Conservation (phyloP, 35 echinoderm and acorn worm species). For the Amphiura filiformis region DNA sequence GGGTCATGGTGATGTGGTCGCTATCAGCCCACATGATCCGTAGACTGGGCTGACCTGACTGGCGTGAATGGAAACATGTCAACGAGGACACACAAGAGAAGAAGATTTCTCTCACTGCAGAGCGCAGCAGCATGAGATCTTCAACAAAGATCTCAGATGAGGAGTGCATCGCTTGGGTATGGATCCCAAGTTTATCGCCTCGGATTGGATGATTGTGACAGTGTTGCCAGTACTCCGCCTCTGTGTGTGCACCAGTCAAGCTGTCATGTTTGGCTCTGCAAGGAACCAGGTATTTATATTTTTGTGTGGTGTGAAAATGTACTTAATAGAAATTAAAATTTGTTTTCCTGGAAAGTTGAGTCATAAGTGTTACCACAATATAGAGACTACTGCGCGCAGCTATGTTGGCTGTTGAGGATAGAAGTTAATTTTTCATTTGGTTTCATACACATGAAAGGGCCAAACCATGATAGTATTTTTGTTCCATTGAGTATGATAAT, state of each 20-base stretch:
- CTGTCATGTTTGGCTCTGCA: slow-evolving; percentile 89
- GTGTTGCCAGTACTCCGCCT: slow-evolving; percentile 93
- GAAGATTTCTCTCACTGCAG: slow-evolving; percentile 89
- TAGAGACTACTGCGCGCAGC: too few species aligned
- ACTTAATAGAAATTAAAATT: too few species aligned
- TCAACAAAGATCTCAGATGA: slow-evolving; percentile 92
- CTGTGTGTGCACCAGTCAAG: slow-evolving; percentile 86
- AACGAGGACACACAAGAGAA: slow-evolving; percentile 95
- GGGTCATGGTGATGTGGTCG: slow-evolving; percentile 96
- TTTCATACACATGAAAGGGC: too few species aligned
- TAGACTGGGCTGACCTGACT: slow-evolving; percentile 62
- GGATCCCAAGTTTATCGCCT: slow-evolving; percentile 79
- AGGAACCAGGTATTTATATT: slow-evolving; percentile 97
- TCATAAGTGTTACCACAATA: too few species aligned
- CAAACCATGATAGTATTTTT: too few species aligned
- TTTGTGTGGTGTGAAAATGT: too few species aligned
- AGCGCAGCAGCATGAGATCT: slow-evolving; percentile 84
- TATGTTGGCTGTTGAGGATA: too few species aligned
- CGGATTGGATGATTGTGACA: slow-evolving; percentile 95
- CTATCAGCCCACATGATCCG: slow-evolving; percentile 84
- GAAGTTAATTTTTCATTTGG: too few species aligned
- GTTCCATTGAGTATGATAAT: too few species aligned
- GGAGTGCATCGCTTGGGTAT: slow-evolving; percentile 79
- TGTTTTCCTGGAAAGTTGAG: too few species aligned
- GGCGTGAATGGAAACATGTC: slow-evolving; percentile 96